Evolutionary conservation across 1,140 invertebrate species (phyloP), one percentile per base, ranked within the genome.

Genomic region (Drosophila kikkawai): DNA sequence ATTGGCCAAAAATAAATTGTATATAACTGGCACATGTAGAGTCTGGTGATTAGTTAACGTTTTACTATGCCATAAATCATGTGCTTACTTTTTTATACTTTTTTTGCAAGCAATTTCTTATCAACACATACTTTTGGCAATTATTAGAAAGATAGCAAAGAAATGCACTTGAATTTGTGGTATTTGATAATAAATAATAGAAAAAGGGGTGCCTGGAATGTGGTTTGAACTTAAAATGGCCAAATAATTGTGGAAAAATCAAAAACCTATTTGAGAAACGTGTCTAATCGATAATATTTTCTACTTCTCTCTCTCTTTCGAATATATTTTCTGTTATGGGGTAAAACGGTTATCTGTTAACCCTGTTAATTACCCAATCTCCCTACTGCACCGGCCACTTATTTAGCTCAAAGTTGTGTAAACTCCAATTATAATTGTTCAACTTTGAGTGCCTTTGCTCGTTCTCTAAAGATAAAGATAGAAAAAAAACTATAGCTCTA

Each of bases 111-210:
- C 17, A 53, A 39, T 29, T 51, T 64, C 47, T 79, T 65, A 86
- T 86, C 82, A 79, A 22, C 39, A 64, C 75, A 86, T 71, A 76
- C 56, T 73, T 86, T 85, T 48, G 58, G 47, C 61, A 87, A 82
- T 82, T 77, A 60, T 50, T 65, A 34, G 34, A 32, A 45, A 73
- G 83, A 87, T 87, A 87, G 58, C 76, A 19, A 29, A 39, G 45
- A 47, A 83, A 36, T 84, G 76, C 81, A 80, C 81, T 84, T 61
- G 76, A 84, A 77, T 51, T 56, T 12, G 11, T 29, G 56, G 41
- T 60, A 66, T 53, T 26, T 56, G 74, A 85, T 78, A 85, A 74
- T 41, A 36, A 41, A 48, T 44, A 36, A 39, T 32, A 11, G 12
- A 60, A 11, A 9, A n/a, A 71, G 32, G 15, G 47, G 11, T 64